A percentile compares a stretch with the other conserved stretches of the same genome.
These are phyloP conservation scores for Illadopsis cleaveri DNA, from an alignment of 2,113 vertebrate species.

Conservation along the genomic window DNA sequence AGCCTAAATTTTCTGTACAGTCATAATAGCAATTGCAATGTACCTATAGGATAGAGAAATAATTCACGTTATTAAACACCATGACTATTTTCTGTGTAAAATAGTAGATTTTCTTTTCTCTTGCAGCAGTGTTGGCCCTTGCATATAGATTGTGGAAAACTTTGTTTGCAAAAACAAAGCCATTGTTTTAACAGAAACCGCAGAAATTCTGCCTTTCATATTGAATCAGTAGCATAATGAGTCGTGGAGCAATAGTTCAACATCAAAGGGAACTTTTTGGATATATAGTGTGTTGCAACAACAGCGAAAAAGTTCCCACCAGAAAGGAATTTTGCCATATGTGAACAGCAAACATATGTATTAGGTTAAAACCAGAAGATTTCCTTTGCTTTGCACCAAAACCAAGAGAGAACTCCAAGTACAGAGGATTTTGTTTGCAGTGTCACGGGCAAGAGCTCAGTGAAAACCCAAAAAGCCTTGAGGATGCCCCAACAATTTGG, in stretches of 20 bases:
- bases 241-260: conserved; percentile 44
- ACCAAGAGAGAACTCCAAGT: not conserved
- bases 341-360: conserved; percentile 55
- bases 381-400: conserved; percentile 73
- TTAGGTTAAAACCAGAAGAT: conserved; percentile 68
- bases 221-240: conserved; percentile 78
- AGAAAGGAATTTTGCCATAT: conserved; percentile 64
- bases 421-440: not conserved
- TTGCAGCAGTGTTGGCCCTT: not conserved
- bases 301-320: conserved; percentile 61
- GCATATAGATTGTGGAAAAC: conserved; percentile 6
- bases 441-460: not conserved
- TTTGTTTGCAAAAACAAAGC: conserved; percentile 46
- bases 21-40: not conserved
- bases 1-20: not conserved
- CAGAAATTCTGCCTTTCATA: conserved; percentile 62
- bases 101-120: not conserved
- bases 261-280: conserved; percentile 72
- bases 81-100: not conserved
- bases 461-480: not conserved
- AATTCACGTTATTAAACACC: not conserved
- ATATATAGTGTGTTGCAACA: conserved; percentile 76
- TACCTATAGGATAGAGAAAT: conserved; percentile 3
- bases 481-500: not conserved
- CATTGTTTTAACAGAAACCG: conserved; percentile 42